A percentile compares a stretch with the other conserved stretches of the same genome.
These are phyloP conservation scores for Triplophysa dalaica DNA, from an alignment of 2,113 vertebrate genomes.

Conservation along the genomic window DNA sequence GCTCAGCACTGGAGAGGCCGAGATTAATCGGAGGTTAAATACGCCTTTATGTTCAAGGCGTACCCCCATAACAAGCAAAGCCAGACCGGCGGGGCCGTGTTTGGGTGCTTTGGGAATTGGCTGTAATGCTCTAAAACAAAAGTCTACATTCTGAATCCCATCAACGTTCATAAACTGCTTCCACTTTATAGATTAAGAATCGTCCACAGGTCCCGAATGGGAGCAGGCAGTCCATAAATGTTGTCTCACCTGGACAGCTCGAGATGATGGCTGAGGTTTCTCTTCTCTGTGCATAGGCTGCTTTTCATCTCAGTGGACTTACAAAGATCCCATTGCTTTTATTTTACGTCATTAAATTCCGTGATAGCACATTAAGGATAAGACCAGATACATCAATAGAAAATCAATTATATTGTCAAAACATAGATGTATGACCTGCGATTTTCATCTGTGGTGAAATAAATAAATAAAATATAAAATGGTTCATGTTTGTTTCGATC, in stretches of 20 bases:
- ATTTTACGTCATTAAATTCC: conserved; percentile 44
- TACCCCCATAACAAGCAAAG: conserved; percentile 25
- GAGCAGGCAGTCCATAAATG: conserved; percentile 17
- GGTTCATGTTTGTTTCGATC: conserved; percentile 26
- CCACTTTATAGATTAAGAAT: neutral
- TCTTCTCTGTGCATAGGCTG: conserved; percentile 20
- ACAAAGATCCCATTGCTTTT: conserved; percentile 47
- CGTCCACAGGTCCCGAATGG: neutral
- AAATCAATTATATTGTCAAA: conserved; percentile 65
- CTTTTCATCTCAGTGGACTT: conserved; percentile 42
- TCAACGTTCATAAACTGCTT: conserved; percentile 9
- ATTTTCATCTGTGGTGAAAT: conserved; percentile 35
- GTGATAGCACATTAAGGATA: conserved; percentile 52
- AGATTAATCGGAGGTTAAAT: conserved; percentile 49
- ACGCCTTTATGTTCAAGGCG: conserved; percentile 30
- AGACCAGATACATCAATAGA: conserved; percentile 55
- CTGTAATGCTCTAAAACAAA: neutral
- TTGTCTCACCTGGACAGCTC: conserved; percentile 3
- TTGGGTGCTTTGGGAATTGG: conserved; percentile 1
- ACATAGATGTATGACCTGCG: conserved; percentile 30
- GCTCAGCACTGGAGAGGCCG: conserved; percentile 18
- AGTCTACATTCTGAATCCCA: neutral
- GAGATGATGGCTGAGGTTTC: conserved; percentile 25
- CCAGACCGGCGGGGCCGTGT: neutral
- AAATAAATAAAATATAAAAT: conserved; percentile 4